Percentiles rank a stretch among this genome's conserved stretches.
Conservation (phyloP, 2,888 invertebrate species). For the Chesias legatella region DNA sequence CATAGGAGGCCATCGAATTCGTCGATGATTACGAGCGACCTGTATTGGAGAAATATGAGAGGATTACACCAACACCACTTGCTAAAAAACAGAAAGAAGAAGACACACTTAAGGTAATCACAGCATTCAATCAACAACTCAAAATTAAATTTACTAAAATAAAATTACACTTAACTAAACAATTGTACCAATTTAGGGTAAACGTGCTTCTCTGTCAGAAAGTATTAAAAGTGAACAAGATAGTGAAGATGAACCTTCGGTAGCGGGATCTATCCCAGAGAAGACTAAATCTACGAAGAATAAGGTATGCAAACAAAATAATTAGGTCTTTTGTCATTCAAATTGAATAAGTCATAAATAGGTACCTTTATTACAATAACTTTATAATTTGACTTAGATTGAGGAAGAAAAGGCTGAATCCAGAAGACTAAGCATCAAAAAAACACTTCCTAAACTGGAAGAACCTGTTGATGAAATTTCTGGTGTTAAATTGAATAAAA, state of each 20-base stretch:
- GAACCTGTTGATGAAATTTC: conserved; percentile 70
- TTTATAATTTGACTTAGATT: conserved; percentile 42
- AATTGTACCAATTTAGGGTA: conserved; percentile 48
- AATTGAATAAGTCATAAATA: not conserved
- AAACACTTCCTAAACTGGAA: conserved; percentile 62
- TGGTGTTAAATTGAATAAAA: conserved; percentile 63
- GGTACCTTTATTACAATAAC: not conserved
- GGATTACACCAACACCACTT: conserved; percentile 75
- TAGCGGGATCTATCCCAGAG: conserved; percentile 56
- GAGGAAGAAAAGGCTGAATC: conserved; percentile 57
- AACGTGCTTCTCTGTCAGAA: conserved; percentile 68
- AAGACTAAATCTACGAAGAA: conserved; percentile 54
- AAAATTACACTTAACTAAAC: conserved; percentile 16
- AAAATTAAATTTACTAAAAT: conserved; percentile 5
- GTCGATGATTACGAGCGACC: conserved; percentile 89
- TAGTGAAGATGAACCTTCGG: conserved; percentile 66
- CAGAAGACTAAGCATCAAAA: conserved; percentile 63
- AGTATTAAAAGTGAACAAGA: conserved; percentile 67
- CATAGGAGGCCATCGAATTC: conserved; percentile 74
- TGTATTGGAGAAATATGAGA: conserved; percentile 86
- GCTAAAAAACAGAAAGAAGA: conserved; percentile 75
- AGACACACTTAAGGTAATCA: conserved; percentile 71
- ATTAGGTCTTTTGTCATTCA: not conserved
- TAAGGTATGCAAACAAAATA: conserved; percentile 43
- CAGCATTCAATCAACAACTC: conserved; percentile 44